Evolutionary conservation across 2,113 vertebrate species (phyloP).

Genomic region (Ranitomeya imitator): DNA sequence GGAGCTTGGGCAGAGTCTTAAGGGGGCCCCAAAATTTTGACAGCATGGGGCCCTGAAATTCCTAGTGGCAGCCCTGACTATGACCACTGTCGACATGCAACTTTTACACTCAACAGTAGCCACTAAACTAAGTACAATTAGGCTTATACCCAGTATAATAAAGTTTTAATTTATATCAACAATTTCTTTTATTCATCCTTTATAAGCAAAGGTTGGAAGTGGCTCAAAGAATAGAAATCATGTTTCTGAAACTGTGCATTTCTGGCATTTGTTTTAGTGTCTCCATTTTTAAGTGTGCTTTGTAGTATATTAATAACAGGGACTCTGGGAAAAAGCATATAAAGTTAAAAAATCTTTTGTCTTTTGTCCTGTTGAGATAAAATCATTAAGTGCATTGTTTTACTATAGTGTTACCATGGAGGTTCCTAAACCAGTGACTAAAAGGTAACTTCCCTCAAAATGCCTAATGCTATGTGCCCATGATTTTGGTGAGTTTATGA

Average conservation of each 20-base stretch:
- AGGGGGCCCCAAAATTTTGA: too few relatives aligned
- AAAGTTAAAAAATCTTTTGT: slow-evolving; percentile 23
- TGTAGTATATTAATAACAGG: slow-evolving; percentile 25
- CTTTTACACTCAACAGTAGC: too few relatives aligned
- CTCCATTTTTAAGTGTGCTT: slow-evolving; percentile 27
- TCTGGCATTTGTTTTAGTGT: slow-evolving; percentile 19
- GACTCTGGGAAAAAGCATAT: slow-evolving; percentile 2
- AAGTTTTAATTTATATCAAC: neutral
- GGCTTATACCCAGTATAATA: neutral
- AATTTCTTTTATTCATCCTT: neutral
- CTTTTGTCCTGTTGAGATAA: slow-evolving; percentile 31
- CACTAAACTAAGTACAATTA: too few relatives aligned
- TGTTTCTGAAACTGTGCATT: slow-evolving; percentile 19
- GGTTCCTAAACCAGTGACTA: neutral
- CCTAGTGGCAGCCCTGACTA: too few relatives aligned
- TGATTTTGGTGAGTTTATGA: too few relatives aligned
- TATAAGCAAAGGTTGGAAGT: neutral
- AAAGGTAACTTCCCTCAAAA: neutral
- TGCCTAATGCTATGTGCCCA: neutral
- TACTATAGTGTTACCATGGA: slow-evolving; percentile 17
- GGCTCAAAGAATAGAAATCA: neutral
- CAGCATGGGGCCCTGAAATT: too few relatives aligned
- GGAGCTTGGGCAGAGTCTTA: too few relatives aligned
- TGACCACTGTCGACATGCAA: too few relatives aligned
- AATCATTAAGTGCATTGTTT: neutral